Evolutionary conservation across 1,140 invertebrate species (phyloP).

Genomic region (Drosophila dunni): DNA sequence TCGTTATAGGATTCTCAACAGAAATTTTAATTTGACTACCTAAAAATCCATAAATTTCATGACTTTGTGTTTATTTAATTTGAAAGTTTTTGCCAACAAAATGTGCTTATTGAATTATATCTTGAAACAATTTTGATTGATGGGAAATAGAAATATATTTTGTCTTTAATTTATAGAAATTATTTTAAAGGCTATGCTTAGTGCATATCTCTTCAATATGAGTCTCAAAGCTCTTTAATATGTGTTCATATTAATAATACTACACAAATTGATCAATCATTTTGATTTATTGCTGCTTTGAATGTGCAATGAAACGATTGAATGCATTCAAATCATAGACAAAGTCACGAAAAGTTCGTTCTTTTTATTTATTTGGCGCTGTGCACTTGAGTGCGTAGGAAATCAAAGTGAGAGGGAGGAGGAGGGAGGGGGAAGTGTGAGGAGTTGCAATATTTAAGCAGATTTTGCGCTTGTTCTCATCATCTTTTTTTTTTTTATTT

Average conservation of each 20-base stretch:
- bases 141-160: too few relatives aligned
- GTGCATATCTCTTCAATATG: too few relatives aligned
- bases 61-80: too few relatives aligned
- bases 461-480: constrained; percentile 21
- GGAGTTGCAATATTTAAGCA: constrained; percentile 37
- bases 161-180: too few relatives aligned
- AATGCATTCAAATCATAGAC: constrained; percentile 30
- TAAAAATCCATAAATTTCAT: too few relatives aligned
- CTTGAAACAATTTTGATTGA: too few relatives aligned
- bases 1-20: too few relatives aligned
- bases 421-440: not conserved
- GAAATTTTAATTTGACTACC: too few relatives aligned
- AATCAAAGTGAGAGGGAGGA: not conserved
- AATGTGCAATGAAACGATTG: constrained; percentile 33
- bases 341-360: constrained; percentile 13
- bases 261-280: not conserved
- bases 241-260: not conserved
- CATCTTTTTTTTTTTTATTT: constrained; percentile 21
- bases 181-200: too few relatives aligned
- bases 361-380: constrained; percentile 15
- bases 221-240: not conserved
- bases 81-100: too few relatives aligned
- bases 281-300: constrained; percentile 7
- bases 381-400: constrained; percentile 14
- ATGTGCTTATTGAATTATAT: too few relatives aligned